Conservation (phyloP, 2,113 vertebrate genomes). For the Grallaria varia region DNA sequence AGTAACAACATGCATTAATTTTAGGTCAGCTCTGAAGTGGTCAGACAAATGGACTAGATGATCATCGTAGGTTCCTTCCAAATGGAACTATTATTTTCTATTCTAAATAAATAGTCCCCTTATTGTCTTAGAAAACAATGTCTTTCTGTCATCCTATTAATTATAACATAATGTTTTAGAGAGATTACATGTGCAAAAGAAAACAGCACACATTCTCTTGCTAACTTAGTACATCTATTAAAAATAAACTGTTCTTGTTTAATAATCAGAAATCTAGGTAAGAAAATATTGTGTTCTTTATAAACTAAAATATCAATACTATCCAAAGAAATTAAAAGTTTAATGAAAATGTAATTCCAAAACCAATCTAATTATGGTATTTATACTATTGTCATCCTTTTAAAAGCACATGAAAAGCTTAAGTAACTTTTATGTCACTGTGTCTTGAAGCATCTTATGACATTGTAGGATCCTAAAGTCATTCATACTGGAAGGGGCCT, state of each 20-base stretch:
- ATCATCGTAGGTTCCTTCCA: not conserved
- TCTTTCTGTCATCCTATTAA: not conserved
- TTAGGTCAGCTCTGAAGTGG: not conserved
- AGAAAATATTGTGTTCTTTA: not conserved
- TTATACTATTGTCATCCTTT: not conserved
- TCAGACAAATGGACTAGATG: not conserved
- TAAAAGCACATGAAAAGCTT: not conserved
- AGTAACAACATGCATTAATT: not conserved
- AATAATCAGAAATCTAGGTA: not conserved
- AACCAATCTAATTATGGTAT: rapidly evolving
- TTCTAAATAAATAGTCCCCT: too few species aligned
- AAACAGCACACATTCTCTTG: not conserved
- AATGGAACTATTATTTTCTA: not conserved
- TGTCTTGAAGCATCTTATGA: not conserved
- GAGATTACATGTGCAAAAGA: not conserved
- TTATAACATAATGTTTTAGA: not conserved
- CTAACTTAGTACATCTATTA: not conserved
- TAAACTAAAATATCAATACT: not conserved
- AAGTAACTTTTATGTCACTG: not conserved
- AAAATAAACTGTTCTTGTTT: not conserved
- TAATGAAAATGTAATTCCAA: not conserved
- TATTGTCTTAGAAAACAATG: not conserved
- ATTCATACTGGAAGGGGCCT: not conserved
- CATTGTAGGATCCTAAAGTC: not conserved
- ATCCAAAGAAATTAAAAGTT: not conserved